These are phyloP conservation scores for Amaurobius ferox DNA, from an alignment of 2,888 invertebrate genomes.

Conservation along the genomic window DNA sequence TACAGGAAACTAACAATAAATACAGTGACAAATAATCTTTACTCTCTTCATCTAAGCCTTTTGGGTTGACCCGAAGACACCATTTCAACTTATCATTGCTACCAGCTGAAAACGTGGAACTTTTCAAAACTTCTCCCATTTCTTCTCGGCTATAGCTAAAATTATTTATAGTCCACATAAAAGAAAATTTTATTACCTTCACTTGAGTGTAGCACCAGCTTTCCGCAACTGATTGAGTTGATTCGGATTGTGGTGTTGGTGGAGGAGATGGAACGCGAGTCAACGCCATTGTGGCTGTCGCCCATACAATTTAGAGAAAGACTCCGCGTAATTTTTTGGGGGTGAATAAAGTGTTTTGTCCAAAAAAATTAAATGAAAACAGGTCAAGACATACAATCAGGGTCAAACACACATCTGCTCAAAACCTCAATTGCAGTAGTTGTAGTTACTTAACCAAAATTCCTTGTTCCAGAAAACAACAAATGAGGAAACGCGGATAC, in stretches of 20 bases:
- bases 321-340: not conserved
- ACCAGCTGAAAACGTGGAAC: constrained; percentile 99
- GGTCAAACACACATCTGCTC: constrained; percentile 63
- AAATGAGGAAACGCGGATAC: constrained; percentile 70
- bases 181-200: constrained; percentile 99
- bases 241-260: constrained; percentile 85
- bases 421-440: constrained; percentile 56
- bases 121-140: constrained; percentile 99
- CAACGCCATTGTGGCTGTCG: constrained; percentile 85
- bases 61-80: constrained; percentile 99
- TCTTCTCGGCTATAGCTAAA: constrained; percentile 99
- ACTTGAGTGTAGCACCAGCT: constrained; percentile 99
- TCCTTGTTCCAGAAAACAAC: constrained; percentile 71
- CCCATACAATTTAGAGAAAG: constrained; percentile 10
- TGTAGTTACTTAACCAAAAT: constrained; percentile 66
- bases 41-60: constrained; percentile 99
- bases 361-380: constrained; percentile 28
- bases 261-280: constrained; percentile 94
- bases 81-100: constrained; percentile 99
- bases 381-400: constrained; percentile 45
- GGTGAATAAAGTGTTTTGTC: not conserved
- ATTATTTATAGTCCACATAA: constrained; percentile 99
- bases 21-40: constrained; percentile 99
- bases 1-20: constrained; percentile 98
- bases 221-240: constrained; percentile 98